Evolutionary conservation across 2,888 invertebrate species (phyloP), one percentile per base, ranked within the genome.

Genomic region (Oegoconia quadripuncta): DNA sequence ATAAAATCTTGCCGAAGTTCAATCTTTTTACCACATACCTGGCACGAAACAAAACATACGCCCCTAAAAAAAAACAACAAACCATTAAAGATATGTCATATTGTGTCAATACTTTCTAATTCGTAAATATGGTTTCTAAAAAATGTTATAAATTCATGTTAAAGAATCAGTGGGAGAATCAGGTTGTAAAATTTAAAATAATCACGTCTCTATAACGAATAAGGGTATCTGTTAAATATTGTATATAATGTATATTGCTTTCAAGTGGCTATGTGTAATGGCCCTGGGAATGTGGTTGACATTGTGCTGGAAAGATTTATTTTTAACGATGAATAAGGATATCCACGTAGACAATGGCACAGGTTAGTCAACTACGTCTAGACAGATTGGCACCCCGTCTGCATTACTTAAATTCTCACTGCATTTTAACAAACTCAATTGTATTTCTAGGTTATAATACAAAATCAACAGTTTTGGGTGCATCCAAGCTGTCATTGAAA

Each of bases 181-280:
- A 33, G 41, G 42, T 35, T 32, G 8, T 14, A n/a, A 11, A 36
- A 54, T 48, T 38, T 52, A 35, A 42, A 53, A 41, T 50, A 46
- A 22, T 33, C 45, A 28, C n/a, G n/a, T n/a, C 41, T 44, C 27
- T 39, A 26, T 50, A 41, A 38, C 38, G 37, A 35, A 39, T 45
- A 46, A 52, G 40, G 32, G 27, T 41, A 35, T n/a, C n/a, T n/a
- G n/a, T 25, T 13, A 3, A 16, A 12, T 16, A 16, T 16, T 16
- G 28, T 47, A 40, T 27, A 46, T 43, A 50, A 83, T 87, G 86
- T 86, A 84, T 58, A 79, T 87, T 57, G 86, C 86, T 31, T 69
- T 80, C 36, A 83, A 68, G 65, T 87, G 83, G 83, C 67, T 87
- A 9, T 26, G 74, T 25, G 60, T 70, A 23, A 52, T 86, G 47